phyloP scores from a whole-genome alignment of 53 echinoderm and acorn worm species.

The Arbacia lixula region DNA sequence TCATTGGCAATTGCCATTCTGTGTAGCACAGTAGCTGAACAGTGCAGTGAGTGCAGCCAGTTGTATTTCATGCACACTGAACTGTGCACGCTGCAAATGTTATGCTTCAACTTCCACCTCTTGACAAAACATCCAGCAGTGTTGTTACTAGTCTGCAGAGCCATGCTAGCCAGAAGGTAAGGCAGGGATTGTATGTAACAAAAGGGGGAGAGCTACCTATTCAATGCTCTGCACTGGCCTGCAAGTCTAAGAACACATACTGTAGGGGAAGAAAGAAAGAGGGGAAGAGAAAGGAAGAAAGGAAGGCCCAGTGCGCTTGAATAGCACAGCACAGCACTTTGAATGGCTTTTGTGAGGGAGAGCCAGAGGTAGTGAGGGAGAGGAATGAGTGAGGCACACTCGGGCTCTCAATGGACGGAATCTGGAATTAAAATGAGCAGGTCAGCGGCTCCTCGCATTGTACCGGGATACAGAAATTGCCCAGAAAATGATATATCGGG shows the following conservation, averaged over 20 bases:
- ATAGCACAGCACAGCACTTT: conserved; percentile 40
- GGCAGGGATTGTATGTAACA: conserved; percentile 47
- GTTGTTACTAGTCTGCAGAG: conserved; percentile 16
- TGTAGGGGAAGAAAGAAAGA: conserved; percentile 30
- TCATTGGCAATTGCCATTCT: too few relatives aligned
- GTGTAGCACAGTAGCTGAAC: neutral
- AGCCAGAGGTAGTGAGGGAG: conserved; percentile 13
- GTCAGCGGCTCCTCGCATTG: conserved; percentile 46
- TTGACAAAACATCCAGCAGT: conserved; percentile 43
- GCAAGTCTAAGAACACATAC: conserved; percentile 41
- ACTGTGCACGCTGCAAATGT: too few relatives aligned
- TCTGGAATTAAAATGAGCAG: conserved; percentile 57
- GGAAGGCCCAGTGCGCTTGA: conserved; percentile 42
- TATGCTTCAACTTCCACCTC: conserved; percentile 45
- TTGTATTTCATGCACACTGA: conserved; percentile 25
- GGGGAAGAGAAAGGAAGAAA: conserved; percentile 35
- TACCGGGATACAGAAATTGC: neutral
- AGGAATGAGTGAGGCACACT: conserved; percentile 6
- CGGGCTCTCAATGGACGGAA: conserved; percentile 16
- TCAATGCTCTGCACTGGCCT: conserved; percentile 45
- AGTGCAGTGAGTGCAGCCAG: conserved; percentile 5
- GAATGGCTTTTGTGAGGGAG: conserved; percentile 54
- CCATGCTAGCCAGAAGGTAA: conserved; percentile 43
- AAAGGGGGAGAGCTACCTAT: conserved; percentile 50
- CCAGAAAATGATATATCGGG: conserved; percentile 18